These are phyloP conservation scores for Ptychoptera contaminata DNA, from an alignment of 2,888 invertebrate species.

Conservation along the genomic window DNA sequence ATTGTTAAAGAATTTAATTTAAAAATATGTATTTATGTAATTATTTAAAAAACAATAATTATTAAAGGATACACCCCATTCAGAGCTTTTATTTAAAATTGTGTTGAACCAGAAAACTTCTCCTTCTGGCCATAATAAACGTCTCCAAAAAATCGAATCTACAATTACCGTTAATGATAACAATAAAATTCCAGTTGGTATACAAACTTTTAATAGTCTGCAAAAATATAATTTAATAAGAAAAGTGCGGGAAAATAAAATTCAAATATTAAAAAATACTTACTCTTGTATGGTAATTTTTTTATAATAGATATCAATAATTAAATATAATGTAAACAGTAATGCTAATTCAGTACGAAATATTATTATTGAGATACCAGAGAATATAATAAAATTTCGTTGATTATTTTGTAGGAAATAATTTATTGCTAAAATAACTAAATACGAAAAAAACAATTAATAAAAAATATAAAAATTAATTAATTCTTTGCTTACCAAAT, in stretches of 20 bases:
- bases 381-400: constrained; percentile 58
- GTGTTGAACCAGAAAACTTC: constrained; percentile 95
- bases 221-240: constrained; percentile 5
- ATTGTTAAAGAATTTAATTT: constrained; percentile 3
- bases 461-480: constrained; percentile 4
- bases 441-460: constrained; percentile 21
- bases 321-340: constrained; percentile 69
- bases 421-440: constrained; percentile 72
- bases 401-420: constrained; percentile 70
- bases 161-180: constrained; percentile 57
- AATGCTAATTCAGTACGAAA: constrained; percentile 82
- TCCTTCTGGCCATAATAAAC: constrained; percentile 90
- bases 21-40: constrained; percentile 50
- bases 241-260: no score
- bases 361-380: constrained; percentile 78
- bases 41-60: constrained; percentile 21
- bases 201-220: constrained; percentile 53
- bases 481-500: constrained; percentile 50
- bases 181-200: constrained; percentile 54
- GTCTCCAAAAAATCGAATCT: constrained; percentile 88
- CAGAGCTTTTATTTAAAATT: constrained; percentile 79
- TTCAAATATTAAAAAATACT: constrained; percentile 17
- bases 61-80: constrained; percentile 91
- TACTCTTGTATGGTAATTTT: constrained; percentile 54
- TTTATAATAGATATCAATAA: constrained; percentile 59